Evolutionary conservation across 2,113 vertebrate species (phyloP).

Genomic region (Onychostoma macrolepis): DNA sequence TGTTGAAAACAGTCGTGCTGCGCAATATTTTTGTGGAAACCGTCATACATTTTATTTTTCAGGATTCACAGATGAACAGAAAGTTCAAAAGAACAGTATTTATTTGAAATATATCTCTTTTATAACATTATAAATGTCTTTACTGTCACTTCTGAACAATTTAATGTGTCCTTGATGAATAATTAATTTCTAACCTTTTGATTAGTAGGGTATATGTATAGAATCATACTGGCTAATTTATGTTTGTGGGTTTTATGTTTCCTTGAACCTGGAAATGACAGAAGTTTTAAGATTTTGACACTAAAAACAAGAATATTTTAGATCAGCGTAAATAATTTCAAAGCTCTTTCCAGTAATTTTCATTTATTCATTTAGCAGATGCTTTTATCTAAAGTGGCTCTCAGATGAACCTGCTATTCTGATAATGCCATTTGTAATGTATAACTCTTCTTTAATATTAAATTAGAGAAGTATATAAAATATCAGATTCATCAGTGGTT

Average conservation of each 20-base stretch:
- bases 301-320: background rate
- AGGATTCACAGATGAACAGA: no score
- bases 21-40: no score
- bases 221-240: no score
- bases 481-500: background rate
- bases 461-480: background rate
- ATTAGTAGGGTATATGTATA: no score
- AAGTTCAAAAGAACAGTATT: no score
- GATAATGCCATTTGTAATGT: background rate
- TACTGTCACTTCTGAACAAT: no score
- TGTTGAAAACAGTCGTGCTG: no score
- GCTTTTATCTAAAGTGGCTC: background rate
- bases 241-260: background rate
- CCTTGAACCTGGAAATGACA: background rate
- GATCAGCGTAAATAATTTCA: background rate
- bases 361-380: background rate
- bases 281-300: background rate
- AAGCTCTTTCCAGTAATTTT: background rate
- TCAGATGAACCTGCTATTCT: background rate
- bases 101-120: no score
- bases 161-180: no score
- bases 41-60: no score
- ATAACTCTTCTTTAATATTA: background rate
- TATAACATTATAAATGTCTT: no score
- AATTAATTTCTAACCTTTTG: no score